Conservation (phyloP, 2,797 vertebrate species). For the Spatula versicolor region DNA sequence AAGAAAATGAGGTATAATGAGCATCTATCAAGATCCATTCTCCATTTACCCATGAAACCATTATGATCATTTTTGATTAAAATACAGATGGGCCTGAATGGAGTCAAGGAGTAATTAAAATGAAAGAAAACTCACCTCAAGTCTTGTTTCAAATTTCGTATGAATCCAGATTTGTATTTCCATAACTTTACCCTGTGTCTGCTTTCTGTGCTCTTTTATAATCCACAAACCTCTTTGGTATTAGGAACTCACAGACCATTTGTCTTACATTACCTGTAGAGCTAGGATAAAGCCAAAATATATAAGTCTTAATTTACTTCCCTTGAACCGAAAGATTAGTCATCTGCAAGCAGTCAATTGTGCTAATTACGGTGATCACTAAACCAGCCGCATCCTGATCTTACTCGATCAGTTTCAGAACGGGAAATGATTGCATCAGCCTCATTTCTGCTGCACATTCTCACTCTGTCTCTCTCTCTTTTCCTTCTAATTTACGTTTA, state of each 20-base stretch:
- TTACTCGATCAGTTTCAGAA: background rate
- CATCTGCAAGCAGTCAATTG: conserved; percentile 20
- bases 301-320: conserved; percentile 14
- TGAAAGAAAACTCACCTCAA: conserved; percentile 11
- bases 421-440: background rate
- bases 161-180: background rate
- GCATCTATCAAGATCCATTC: conserved; percentile 25
- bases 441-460: background rate
- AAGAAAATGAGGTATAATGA: conserved; percentile 45
- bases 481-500: background rate
- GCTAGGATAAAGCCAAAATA: conserved; percentile 8
- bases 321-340: conserved; percentile 39
- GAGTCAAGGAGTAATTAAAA: background rate
- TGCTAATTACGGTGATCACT: conserved; percentile 47
- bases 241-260: conserved; percentile 18
- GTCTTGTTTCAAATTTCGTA: background rate
- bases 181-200: background rate
- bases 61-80: conserved; percentile 42
- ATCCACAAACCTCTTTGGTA: background rate
- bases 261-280: conserved; percentile 22
- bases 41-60: background rate
- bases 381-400: background rate
- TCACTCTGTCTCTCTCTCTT: background rate
- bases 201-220: background rate
- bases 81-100: background rate